phyloP scores from a whole-genome alignment of 2,888 invertebrate genomes.

The Coleophora deauratella region DNA sequence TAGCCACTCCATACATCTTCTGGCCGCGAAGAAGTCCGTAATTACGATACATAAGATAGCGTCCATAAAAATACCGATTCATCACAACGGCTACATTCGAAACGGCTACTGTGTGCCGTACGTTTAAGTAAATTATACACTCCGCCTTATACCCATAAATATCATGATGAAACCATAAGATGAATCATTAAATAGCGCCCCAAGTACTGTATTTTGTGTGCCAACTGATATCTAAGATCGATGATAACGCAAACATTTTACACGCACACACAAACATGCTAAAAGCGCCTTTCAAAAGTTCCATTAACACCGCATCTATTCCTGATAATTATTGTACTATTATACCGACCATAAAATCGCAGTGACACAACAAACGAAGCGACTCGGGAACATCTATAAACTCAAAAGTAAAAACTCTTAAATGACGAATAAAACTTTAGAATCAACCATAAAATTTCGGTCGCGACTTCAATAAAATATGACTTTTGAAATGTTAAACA shows the following conservation, averaged over 20 bases:
- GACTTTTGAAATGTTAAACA: constrained; percentile 49
- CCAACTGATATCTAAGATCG: background rate
- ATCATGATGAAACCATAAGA: too few relatives aligned
- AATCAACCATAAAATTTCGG: constrained; percentile 53
- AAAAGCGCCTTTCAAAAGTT: constrained; percentile 30
- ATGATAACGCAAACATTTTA: background rate
- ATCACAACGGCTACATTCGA: constrained; percentile 11
- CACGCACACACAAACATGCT: constrained; percentile 16
- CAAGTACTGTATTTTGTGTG: background rate
- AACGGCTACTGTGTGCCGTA: constrained; percentile 18
- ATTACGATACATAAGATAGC: constrained; percentile 18
- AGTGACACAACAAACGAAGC: constrained; percentile 43
- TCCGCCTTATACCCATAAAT: background rate
- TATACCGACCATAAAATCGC: constrained; percentile 48
- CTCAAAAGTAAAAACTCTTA: constrained; percentile 18
- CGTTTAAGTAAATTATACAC: constrained; percentile 13
- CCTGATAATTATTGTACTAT: constrained; percentile 34
- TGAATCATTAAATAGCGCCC: background rate
- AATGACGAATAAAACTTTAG: constrained; percentile 31
- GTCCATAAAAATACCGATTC: constrained; percentile 22
- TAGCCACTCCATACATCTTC: constrained; percentile 17
- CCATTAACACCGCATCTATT: constrained; percentile 35
- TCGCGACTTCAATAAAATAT: constrained; percentile 46
- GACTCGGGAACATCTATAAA: constrained; percentile 14
- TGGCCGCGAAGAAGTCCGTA: constrained; percentile 11